Evolutionary conservation across 2,797 vertebrate species (phyloP).

Genomic region (Gymnopithys bicolor): DNA sequence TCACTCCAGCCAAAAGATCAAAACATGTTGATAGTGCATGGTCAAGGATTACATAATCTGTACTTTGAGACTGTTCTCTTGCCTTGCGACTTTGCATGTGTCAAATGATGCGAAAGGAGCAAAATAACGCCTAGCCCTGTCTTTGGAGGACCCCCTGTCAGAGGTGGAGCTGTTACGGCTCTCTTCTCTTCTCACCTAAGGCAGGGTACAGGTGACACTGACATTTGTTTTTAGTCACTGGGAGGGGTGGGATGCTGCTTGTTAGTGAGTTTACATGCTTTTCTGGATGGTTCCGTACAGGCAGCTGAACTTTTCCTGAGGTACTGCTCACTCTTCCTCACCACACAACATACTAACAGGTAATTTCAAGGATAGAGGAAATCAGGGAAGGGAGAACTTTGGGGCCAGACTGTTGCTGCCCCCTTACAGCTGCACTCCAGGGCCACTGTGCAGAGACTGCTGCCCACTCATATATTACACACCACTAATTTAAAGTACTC

Average conservation of each 20-base stretch:
- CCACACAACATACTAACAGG: background rate
- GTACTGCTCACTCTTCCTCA: background rate
- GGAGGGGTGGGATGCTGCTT: background rate
- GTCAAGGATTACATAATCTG: background rate
- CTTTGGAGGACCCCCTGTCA: background rate
- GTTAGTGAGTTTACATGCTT: background rate
- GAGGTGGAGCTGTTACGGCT: background rate
- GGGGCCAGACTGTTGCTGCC: background rate
- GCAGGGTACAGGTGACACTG: background rate
- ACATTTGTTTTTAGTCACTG: background rate
- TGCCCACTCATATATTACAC: background rate
- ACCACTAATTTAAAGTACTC: background rate
- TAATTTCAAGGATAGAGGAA: background rate
- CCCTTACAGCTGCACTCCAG: background rate
- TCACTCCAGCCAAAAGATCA: background rate
- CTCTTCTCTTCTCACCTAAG: background rate
- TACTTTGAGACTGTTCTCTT: background rate
- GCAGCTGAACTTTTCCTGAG: background rate
- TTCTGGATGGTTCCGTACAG: fast-evolving
- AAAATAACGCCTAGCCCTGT: fast-evolving
- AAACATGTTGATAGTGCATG: background rate
- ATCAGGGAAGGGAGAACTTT: background rate
- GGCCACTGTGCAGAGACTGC: background rate
- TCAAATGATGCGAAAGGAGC: background rate
- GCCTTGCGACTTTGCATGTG: background rate